Conservation (phyloP, 2,797 vertebrate genomes). For the Lateolabrax maculatus region DNA sequence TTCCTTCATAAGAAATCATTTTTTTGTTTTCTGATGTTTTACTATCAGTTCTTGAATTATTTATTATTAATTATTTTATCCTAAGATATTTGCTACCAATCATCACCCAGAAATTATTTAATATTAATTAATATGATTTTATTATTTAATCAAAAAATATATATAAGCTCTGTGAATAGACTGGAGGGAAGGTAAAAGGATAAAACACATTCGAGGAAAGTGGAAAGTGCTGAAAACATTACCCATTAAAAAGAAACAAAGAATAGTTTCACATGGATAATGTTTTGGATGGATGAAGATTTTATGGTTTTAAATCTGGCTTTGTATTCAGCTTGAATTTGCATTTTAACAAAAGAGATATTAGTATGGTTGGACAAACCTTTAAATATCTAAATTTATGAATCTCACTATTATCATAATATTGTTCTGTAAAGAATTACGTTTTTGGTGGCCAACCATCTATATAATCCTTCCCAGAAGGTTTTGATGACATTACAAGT, state of each 20-base stretch:
- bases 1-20: background rate
- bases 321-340: background rate
- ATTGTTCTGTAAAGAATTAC: background rate
- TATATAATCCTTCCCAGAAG: background rate
- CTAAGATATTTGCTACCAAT: background rate
- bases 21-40: slow-evolving; percentile 10
- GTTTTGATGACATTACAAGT: background rate
- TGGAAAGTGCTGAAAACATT: background rate
- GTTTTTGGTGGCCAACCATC: background rate
- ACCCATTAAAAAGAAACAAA: background rate
- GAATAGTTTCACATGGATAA: background rate
- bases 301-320: background rate
- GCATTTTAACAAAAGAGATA: background rate
- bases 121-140: background rate
- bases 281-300: background rate
- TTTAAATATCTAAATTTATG: background rate
- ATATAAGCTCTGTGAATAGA: background rate
- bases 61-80: slow-evolving; percentile 9
- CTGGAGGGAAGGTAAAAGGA: background rate
- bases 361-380: background rate
- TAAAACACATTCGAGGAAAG: background rate
- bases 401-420: background rate
- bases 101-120: background rate
- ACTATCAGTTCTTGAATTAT: background rate
- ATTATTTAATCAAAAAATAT: background rate